These are phyloP conservation scores for Melozone crissalis DNA, from an alignment of 2,113 vertebrate genomes.

Conservation along the genomic window DNA sequence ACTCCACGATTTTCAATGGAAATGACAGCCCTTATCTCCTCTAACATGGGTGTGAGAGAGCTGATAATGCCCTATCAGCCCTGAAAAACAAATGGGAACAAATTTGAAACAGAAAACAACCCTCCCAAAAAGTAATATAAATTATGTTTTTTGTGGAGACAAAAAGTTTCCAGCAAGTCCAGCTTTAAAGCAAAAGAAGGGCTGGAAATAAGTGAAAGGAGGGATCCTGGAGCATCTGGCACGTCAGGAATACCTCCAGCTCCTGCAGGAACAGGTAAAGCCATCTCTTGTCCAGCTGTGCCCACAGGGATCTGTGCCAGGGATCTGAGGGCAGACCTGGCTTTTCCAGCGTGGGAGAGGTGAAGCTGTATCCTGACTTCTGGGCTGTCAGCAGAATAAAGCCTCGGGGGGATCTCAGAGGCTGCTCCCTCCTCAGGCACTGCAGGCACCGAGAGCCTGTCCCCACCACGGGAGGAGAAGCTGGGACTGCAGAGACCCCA, in stretches of 20 bases:
- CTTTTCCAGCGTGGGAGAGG: background rate
- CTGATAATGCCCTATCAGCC: background rate
- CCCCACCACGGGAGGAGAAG: background rate
- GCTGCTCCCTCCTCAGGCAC: background rate
- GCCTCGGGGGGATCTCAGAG: background rate
- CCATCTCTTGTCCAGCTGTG: background rate
- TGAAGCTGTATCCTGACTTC: background rate
- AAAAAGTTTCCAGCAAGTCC: background rate
- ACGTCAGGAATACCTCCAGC: background rate
- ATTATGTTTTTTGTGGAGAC: background rate
- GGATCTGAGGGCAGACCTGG: background rate
- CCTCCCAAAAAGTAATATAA: background rate
- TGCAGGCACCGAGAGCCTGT: background rate
- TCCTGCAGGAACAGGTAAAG: background rate
- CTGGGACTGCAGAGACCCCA: background rate
- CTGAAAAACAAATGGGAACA: background rate
- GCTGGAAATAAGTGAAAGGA: background rate
- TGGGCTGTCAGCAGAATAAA: background rate
- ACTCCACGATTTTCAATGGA: background rate
- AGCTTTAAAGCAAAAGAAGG: background rate
- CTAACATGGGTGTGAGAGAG: fast-evolving
- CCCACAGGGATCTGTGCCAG: background rate
- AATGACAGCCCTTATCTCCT: background rate
- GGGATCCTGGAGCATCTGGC: background rate
- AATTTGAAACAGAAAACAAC: background rate